Evolutionary conservation across 2,113 vertebrate genomes (phyloP).

Genomic region (Xenopus laevis): DNA sequence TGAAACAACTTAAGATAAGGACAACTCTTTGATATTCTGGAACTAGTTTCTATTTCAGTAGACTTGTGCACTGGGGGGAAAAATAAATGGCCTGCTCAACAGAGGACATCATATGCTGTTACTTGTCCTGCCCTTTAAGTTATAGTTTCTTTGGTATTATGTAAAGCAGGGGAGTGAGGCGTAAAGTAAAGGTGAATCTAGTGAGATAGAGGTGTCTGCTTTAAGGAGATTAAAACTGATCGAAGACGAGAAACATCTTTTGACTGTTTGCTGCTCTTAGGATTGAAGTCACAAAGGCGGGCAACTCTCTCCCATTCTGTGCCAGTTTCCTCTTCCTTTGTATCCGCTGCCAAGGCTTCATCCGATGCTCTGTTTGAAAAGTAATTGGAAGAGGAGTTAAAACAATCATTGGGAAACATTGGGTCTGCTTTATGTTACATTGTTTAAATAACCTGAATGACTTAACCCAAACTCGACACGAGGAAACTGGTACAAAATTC

Average conservation of each 20-base stretch:
- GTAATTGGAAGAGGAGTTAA: not conserved
- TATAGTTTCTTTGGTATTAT: slow-evolving; percentile 45
- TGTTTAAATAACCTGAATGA: too few species aligned
- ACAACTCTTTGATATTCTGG: too few species aligned
- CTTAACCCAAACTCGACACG: too few species aligned
- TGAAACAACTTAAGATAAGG: too few species aligned
- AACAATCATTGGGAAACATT: too few species aligned
- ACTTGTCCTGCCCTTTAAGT: not conserved
- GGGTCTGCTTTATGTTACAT: too few species aligned
- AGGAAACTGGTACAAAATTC: too few species aligned
- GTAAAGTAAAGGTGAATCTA: slow-evolving; percentile 57
- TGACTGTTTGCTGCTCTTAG: slow-evolving; percentile 97
- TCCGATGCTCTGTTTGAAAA: slow-evolving; percentile 77
- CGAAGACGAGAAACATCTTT: slow-evolving; percentile 98
- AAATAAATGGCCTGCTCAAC: too few species aligned
- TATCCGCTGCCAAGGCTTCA: slow-evolving; percentile 89
- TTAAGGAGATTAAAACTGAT: slow-evolving; percentile 94
- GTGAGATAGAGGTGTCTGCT: slow-evolving; percentile 90
- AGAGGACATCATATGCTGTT: too few species aligned
- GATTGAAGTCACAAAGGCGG: slow-evolving; percentile 96
- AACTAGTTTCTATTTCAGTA: too few species aligned
- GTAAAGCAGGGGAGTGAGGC: slow-evolving; percentile 29
- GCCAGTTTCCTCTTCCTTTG: slow-evolving; percentile 80
- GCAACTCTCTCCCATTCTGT: slow-evolving; percentile 95
- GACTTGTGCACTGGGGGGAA: too few species aligned